A percentile compares a stretch with the other conserved stretches of the same genome.
Evolutionary conservation across 2,113 vertebrate genomes (phyloP).

Genomic region (Ptilorrhoa leucosticta): DNA sequence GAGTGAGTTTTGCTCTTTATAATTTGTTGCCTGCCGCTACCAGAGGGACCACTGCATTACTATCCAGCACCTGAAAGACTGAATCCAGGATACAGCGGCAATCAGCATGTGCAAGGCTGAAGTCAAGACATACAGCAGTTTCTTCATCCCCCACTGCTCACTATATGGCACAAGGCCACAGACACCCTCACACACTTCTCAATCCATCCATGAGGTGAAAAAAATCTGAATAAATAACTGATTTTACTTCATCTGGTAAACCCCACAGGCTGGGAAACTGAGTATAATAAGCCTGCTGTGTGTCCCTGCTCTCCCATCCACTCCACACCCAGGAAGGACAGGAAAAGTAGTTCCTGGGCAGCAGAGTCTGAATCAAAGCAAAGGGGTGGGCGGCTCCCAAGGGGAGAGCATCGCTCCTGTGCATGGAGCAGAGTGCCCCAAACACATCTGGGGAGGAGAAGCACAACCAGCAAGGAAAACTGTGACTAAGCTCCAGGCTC

Average conservation of each 20-base stretch:
- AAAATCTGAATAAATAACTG: not conserved
- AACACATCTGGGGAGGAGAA: not conserved
- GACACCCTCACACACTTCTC: not conserved
- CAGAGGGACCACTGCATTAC: not conserved
- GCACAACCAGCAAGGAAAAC: not conserved
- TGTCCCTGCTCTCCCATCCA: not conserved
- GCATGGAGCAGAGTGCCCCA: rapidly evolving
- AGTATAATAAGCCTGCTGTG: not conserved
- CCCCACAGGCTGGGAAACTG: not conserved
- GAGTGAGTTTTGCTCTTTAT: not conserved
- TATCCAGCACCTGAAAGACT: not conserved
- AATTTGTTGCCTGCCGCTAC: not conserved
- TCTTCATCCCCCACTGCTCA: not conserved
- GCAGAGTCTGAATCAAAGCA: not conserved
- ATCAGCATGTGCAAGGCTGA: not conserved
- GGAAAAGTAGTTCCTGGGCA: not conserved
- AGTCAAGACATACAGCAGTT: not conserved
- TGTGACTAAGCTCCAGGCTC: not conserved
- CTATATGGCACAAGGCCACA: not conserved
- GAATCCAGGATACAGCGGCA: not conserved
- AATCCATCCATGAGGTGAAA: not conserved
- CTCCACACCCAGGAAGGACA: rapidly evolving
- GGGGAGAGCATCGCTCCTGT: not conserved
- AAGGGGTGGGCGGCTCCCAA: rapidly evolving
- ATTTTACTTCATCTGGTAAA: not conserved